Evolutionary conservation across 2,113 vertebrate species (phyloP).

Genomic region (Anoura caudifer): DNA sequence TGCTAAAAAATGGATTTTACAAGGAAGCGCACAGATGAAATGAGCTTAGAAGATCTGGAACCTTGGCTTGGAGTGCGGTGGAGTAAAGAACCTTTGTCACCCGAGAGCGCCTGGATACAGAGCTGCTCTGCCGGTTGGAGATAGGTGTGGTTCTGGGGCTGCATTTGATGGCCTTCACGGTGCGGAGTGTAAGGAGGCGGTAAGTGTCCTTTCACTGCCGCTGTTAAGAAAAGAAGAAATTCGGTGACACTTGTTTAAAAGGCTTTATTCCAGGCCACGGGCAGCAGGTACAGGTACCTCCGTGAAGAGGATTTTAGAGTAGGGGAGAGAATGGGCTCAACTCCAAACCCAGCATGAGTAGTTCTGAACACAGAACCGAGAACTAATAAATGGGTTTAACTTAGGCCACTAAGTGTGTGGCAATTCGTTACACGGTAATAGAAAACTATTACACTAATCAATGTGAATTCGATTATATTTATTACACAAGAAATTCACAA

Average conservation of each 20-base stretch:
- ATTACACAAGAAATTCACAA: background rate
- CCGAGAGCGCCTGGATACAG: too few relatives aligned
- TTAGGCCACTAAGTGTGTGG: background rate
- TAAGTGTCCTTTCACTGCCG: background rate
- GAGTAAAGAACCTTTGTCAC: background rate
- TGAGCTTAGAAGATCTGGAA: background rate
- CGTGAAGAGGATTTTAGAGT: background rate
- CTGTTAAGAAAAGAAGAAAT: background rate
- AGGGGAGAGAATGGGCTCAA: background rate
- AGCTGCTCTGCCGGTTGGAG: background rate
- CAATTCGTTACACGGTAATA: background rate
- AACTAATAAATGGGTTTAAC: background rate
- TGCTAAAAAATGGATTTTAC: background rate
- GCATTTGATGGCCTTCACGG: too few relatives aligned
- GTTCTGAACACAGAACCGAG: background rate
- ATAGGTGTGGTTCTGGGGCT: too few relatives aligned
- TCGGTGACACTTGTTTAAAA: background rate
- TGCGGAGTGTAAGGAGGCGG: background rate
- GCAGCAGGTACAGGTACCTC: background rate
- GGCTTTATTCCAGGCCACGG: background rate
- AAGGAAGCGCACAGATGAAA: background rate
- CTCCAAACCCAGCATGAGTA: background rate
- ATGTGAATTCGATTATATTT: background rate
- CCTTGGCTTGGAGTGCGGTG: background rate
- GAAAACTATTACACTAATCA: background rate